A percentile compares a stretch with the other conserved stretches of the same genome.
These are phyloP conservation scores for Aethina tumida DNA, from an alignment of 1,140 invertebrate genomes.

Conservation along the genomic window DNA sequence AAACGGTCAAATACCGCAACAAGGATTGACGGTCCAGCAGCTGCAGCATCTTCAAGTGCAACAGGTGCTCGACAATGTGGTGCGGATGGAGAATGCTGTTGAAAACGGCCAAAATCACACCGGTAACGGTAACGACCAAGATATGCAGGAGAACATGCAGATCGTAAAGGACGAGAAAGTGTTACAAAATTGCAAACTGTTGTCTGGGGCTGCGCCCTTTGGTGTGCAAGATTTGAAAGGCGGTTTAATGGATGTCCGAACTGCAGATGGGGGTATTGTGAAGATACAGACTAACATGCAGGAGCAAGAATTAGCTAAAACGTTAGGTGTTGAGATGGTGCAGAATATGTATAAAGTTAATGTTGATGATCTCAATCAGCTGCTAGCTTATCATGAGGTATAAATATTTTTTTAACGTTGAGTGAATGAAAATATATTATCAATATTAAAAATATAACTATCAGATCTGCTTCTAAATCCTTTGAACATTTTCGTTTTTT, in stretches of 20 bases:
- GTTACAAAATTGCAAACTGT: conserved; percentile 31
- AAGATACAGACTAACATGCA: conserved; percentile 57
- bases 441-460: no score
- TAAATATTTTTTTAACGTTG: no score
- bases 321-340: conserved; percentile 53
- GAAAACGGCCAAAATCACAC: conserved; percentile 26
- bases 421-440: no score
- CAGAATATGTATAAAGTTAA: conserved; percentile 75
- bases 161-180: conserved; percentile 36
- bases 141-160: conserved; percentile 24
- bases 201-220: conserved; percentile 26
- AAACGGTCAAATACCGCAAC: conserved; percentile 29
- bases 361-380: conserved; percentile 70
- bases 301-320: conserved; percentile 56
- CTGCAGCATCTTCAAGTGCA: conserved; percentile 35
- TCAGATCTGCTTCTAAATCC: no score
- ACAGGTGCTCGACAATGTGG: conserved; percentile 34
- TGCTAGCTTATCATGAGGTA: conserved; percentile 77
- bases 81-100: conserved; percentile 26
- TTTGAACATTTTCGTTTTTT: no score
- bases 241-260: conserved; percentile 57
- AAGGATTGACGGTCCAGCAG: conserved; percentile 32
- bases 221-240: conserved; percentile 35
- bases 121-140: conserved; percentile 16
- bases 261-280: conserved; percentile 58